phyloP scores from a whole-genome alignment of 2,888 invertebrate genomes.

The Erynnis tages region DNA sequence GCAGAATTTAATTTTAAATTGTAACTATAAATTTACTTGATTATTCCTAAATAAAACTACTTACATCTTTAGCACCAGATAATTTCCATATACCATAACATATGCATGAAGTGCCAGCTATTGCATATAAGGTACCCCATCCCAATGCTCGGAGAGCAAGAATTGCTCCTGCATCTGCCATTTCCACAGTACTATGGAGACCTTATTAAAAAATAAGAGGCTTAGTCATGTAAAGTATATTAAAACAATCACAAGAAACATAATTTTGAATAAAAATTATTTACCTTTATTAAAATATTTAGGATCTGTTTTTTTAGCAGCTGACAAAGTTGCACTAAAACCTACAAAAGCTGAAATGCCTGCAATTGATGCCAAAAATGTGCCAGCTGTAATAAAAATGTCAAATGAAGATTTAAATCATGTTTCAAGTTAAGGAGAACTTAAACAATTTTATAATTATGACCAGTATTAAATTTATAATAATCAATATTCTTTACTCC shows the following conservation, averaged over 20 bases:
- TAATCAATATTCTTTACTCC: too few species aligned
- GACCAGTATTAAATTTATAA: too few species aligned
- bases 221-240: too few species aligned
- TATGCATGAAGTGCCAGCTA: slow-evolving; percentile 90
- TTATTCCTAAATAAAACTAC: slow-evolving; percentile 38
- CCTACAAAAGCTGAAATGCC: slow-evolving; percentile 91
- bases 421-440: too few species aligned
- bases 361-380: slow-evolving; percentile 87
- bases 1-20: too few species aligned
- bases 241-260: too few species aligned
- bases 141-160: slow-evolving; percentile 92
- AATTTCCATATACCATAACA: slow-evolving; percentile 94
- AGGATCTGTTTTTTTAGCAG: slow-evolving; percentile 90
- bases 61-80: slow-evolving; percentile 92
- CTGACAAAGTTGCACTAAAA: slow-evolving; percentile 89
- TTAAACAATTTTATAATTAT: too few species aligned
- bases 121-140: slow-evolving; percentile 93
- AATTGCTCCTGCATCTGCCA: slow-evolving; percentile 88
- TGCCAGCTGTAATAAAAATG: slow-evolving; percentile 80
- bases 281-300: slow-evolving; percentile 88
- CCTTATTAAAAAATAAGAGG: slow-evolving; percentile 61
- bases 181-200: slow-evolving; percentile 80
- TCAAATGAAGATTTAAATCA: too few species aligned
- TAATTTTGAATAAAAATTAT: too few species aligned
- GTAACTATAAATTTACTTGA: background rate